Evolutionary conservation across 2,797 vertebrate species (phyloP), one percentile per base, ranked within the genome.

Genomic region (Podargus strigoides): DNA sequence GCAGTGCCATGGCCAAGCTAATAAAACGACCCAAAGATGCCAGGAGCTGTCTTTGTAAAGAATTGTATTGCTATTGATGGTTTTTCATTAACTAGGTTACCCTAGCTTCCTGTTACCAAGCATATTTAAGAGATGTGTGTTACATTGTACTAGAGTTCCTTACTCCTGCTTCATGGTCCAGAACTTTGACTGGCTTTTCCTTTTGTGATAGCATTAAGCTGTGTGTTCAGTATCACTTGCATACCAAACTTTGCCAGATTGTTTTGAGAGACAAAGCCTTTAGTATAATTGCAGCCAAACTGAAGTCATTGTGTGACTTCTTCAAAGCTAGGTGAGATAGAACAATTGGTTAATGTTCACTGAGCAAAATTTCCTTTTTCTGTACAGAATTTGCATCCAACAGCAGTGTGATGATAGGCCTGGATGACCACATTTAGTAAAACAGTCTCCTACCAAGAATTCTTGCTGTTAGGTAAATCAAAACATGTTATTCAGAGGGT

Each of bases 61-160:
- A 88, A 15, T 19, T 1, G 73, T 14, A 95, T 95, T 96, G 96
- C 95, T 96, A 36, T 27, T 75, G 91, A 90, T 76, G 44, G 96
- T 96, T 96, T 96, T 91, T 96, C 91, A 96, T 96, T 96, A 96
- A 96, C 96, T 26, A 94, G 91, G 73, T 64, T 94, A 47, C 53
- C 73, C 79, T 76, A 78, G 87, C 80, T 96, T 96, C 96, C 95
- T 96, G 83, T 84, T 96, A 95, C 32, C 87, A 75, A 85, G 15
- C 44, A 18, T 92, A 41, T 39, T 94, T 96, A 81, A 75, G 89
- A 70, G 63, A 52, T 93, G 89, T 83, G 47, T 84, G 59, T 53
- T 88, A 23, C n/a, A 75, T 79, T 96, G 53, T 94, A 60, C 72
- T 64, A 59, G 67, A 85, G 85, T 53, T 93, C 89, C 85, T 81